Evolutionary conservation across 1,140 invertebrate species (phyloP).

Genomic region (Drosophila littoralis): DNA sequence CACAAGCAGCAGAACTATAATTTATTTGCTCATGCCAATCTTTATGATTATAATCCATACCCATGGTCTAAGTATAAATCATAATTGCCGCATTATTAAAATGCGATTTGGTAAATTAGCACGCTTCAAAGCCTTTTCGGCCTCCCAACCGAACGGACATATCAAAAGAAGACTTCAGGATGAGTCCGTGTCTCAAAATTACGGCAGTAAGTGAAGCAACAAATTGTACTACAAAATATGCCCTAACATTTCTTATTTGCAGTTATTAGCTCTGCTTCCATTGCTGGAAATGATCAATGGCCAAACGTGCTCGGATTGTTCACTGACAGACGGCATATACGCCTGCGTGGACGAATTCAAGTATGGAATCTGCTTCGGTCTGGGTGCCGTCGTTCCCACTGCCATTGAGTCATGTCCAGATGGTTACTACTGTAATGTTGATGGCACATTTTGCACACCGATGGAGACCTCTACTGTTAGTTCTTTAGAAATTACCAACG

Average conservation of each 20-base stretch:
- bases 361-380: slow-evolving; percentile 45
- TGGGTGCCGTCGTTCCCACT: background rate
- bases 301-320: slow-evolving; percentile 48
- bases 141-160: slow-evolving; percentile 19
- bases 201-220: slow-evolving; percentile 8
- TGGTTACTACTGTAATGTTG: slow-evolving; percentile 49
- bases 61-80: slow-evolving; percentile 13
- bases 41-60: slow-evolving; percentile 34
- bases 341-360: slow-evolving; percentile 54
- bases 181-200: slow-evolving; percentile 3
- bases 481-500: background rate
- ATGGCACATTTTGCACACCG: slow-evolving; percentile 28
- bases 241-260: background rate
- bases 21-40: slow-evolving; percentile 32
- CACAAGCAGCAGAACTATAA: slow-evolving; percentile 6
- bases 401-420: slow-evolving; percentile 20
- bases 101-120: slow-evolving; percentile 10
- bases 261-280: slow-evolving; percentile 21
- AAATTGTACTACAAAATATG: background rate
- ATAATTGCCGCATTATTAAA: slow-evolving; percentile 26
- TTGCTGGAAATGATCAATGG: slow-evolving; percentile 4
- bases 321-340: slow-evolving; percentile 22
- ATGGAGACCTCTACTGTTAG: slow-evolving; percentile 31
- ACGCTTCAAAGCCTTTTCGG: slow-evolving; percentile 14
- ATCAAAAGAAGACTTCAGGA: slow-evolving; percentile 8